A percentile compares a stretch with the other conserved stretches of the same genome.
Conservation (phyloP, 2,113 vertebrate species). For the Hydrolagus affinis region DNA sequence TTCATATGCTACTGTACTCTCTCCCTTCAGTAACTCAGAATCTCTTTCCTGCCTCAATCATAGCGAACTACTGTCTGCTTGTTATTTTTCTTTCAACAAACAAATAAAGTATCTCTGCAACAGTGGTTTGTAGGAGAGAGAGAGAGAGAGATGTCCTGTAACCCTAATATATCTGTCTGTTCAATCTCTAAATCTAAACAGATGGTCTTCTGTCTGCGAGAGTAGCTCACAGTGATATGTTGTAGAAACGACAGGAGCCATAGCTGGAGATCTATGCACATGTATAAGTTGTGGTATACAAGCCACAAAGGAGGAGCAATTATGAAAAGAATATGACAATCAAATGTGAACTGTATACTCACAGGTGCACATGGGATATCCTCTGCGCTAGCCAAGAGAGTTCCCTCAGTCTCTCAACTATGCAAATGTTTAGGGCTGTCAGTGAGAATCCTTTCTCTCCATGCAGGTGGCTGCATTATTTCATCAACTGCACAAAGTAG, state of each 20-base stretch:
- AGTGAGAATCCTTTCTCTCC: too few relatives aligned
- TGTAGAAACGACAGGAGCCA: not conserved
- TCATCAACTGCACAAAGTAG: too few relatives aligned
- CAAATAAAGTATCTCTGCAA: not conserved
- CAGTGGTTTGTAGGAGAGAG: not conserved
- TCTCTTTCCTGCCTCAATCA: not conserved
- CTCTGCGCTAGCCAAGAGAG: not conserved
- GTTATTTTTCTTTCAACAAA: not conserved
- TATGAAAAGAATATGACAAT: not conserved
- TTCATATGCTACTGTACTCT: not conserved
- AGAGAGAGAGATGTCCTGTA: constrained; percentile 20
- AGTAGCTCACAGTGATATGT: not conserved
- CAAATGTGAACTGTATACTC: not conserved
- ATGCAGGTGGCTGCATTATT: too few relatives aligned
- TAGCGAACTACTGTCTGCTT: not conserved
- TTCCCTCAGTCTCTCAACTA: not conserved
- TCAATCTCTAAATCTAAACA: not conserved
- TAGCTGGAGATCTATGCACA: not conserved
- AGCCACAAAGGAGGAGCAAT: not conserved
- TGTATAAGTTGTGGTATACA: not conserved
- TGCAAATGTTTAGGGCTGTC: not conserved
- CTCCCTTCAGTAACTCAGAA: not conserved
- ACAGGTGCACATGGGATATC: not conserved
- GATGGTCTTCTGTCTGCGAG: constrained; percentile 9
- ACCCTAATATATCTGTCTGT: not conserved